These are phyloP conservation scores for Saccostrea echinata DNA, from an alignment of 1,140 invertebrate species.

Conservation along the genomic window DNA sequence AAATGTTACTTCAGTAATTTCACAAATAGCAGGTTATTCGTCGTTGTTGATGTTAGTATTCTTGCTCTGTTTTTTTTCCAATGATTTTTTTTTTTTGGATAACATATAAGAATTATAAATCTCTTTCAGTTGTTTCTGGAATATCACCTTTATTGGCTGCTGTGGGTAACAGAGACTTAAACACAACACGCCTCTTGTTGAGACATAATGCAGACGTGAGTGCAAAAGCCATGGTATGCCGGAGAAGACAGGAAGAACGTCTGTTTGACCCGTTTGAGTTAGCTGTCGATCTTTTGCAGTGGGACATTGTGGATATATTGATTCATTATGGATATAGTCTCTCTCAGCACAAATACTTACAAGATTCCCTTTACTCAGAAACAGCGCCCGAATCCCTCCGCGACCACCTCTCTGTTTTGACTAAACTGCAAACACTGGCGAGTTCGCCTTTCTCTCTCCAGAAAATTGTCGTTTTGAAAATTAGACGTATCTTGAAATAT, in stretches of 20 bases:
- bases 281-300: slow-evolving; percentile 48
- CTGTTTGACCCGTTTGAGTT: slow-evolving; percentile 60
- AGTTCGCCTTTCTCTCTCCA: background rate
- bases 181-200: slow-evolving; percentile 43
- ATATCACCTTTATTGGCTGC: slow-evolving; percentile 53
- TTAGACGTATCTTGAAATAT: slow-evolving; percentile 6
- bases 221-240: slow-evolving; percentile 45
- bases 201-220: slow-evolving; percentile 51
- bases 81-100: no score
- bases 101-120: no score
- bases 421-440: background rate
- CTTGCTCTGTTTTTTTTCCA: no score
- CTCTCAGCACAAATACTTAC: slow-evolving; percentile 27
- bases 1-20: no score
- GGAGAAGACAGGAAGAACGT: slow-evolving; percentile 50
- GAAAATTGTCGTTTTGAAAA: background rate
- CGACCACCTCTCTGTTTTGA: slow-evolving; percentile 26
- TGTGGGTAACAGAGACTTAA: slow-evolving; percentile 40
- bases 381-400: slow-evolving; percentile 26
- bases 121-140: slow-evolving; percentile 46
- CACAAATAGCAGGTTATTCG: no score
- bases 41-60: no score
- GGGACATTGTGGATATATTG: slow-evolving; percentile 51
- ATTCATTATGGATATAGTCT: slow-evolving; percentile 53
- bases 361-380: background rate